Evolutionary conservation across 37 sponge, comb jelly and placozoan genomes (phyloP).

Genomic region (Geodia barretti): DNA sequence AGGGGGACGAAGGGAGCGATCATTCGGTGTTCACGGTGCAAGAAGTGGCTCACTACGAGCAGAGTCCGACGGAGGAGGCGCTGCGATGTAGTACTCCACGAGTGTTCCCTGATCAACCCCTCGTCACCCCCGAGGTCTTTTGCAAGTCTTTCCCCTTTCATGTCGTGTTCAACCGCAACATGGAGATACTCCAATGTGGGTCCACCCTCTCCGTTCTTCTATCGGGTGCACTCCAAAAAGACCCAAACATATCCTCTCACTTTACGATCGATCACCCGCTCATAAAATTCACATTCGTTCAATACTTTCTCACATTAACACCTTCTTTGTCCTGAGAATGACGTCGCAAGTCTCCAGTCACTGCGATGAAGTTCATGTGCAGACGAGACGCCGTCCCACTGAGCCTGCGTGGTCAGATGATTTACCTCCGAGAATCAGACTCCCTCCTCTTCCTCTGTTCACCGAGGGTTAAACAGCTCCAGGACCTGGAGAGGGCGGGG

Average conservation of each 20-base stretch:
- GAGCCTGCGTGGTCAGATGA: slow-evolving; percentile 85
- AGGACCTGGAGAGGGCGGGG: slow-evolving; percentile 73
- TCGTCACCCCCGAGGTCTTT: slow-evolving; percentile 57
- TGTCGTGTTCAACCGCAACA: slow-evolving; percentile 68
- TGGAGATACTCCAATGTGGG: slow-evolving; percentile 71
- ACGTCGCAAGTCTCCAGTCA: neutral
- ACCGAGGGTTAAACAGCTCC: slow-evolving; percentile 72
- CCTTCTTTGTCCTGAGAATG: slow-evolving; percentile 76
- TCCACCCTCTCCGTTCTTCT: too few relatives aligned
- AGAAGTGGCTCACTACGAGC: slow-evolving; percentile 31
- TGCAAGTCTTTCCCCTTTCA: slow-evolving; percentile 88
- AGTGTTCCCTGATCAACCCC: slow-evolving; percentile 10
- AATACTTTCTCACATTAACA: slow-evolving; percentile 82
- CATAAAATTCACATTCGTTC: slow-evolving; percentile 61
- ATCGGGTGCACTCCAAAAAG: too few relatives aligned
- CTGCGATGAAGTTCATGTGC: neutral
- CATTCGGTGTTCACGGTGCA: slow-evolving; percentile 63
- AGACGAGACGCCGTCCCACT: neutral
- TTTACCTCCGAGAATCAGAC: slow-evolving; percentile 60
- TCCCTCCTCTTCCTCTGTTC: slow-evolving; percentile 88
- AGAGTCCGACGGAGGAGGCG: neutral
- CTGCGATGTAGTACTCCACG: neutral
- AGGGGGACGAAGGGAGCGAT: slow-evolving; percentile 18
- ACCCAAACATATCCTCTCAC: slow-evolving; percentile 22
- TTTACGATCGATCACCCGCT: slow-evolving; percentile 72